phyloP scores from a whole-genome alignment of 2,888 invertebrate species.

The Muschampia plurimacula region DNA sequence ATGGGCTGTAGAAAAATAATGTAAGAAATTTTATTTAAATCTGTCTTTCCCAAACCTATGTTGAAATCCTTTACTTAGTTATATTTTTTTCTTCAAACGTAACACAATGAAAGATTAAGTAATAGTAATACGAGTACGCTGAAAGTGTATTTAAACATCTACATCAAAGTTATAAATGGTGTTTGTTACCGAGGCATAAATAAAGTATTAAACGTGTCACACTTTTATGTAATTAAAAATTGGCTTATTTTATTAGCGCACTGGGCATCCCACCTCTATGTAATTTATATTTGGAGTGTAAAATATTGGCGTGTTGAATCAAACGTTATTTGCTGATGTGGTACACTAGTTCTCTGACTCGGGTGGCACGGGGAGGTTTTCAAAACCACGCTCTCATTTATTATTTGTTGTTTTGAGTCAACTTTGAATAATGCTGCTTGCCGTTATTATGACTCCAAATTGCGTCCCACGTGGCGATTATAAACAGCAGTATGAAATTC shows the following conservation, averaged over 20 bases:
- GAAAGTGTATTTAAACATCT: too few relatives aligned
- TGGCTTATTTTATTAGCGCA: conserved; percentile 7
- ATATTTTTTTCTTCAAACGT: too few relatives aligned
- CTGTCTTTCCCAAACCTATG: too few relatives aligned
- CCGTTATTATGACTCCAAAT: neutral
- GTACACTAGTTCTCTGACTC: conserved; percentile 7
- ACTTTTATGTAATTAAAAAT: neutral
- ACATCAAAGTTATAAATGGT: neutral
- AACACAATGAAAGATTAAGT: too few relatives aligned
- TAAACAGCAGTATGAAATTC: neutral
- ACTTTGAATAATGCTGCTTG: too few relatives aligned
- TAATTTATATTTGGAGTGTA: conserved; percentile 14
- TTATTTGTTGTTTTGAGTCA: neutral
- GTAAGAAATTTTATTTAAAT: too few relatives aligned
- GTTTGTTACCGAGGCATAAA: neutral
- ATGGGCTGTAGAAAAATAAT: too few relatives aligned
- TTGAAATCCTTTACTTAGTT: too few relatives aligned
- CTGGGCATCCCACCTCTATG: neutral
- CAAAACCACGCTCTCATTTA: neutral
- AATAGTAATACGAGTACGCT: too few relatives aligned
- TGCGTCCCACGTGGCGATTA: neutral
- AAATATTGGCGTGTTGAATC: conserved; percentile 4
- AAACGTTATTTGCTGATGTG: conserved; percentile 3
- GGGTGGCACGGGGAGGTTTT: neutral
- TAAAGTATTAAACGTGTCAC: neutral